Conservation (phyloP, 2,888 invertebrate genomes). For the Watsonalla binaria region DNA sequence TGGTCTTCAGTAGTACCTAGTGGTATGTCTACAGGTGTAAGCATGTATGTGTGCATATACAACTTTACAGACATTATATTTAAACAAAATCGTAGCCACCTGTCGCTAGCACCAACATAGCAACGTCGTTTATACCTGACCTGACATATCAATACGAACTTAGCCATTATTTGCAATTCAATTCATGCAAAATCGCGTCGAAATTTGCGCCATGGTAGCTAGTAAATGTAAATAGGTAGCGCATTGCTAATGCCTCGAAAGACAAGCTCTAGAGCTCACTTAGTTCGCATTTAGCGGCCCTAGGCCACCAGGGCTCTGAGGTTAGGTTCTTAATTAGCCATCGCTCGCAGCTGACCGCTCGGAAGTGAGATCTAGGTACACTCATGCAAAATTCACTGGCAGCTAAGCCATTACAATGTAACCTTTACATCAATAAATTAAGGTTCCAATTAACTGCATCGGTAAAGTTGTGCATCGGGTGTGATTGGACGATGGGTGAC, state of each 20-base stretch:
- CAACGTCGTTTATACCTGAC: conserved; percentile 13
- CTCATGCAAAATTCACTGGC: conserved; percentile 21
- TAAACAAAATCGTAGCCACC: neutral
- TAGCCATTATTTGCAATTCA: conserved; percentile 52
- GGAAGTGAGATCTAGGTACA: conserved; percentile 52
- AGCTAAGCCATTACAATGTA: conserved; percentile 13
- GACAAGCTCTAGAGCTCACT: conserved; percentile 59
- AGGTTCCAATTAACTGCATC: conserved; percentile 10
- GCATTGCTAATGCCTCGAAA: conserved; percentile 42
- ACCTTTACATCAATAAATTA: conserved; percentile 21
- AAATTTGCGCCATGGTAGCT: conserved; percentile 19
- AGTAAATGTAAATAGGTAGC: conserved; percentile 35
- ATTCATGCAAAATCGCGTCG: conserved; percentile 50
- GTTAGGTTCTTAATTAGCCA: conserved; percentile 73
- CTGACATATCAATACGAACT: conserved; percentile 39
- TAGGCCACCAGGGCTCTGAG: conserved; percentile 54
- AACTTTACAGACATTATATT: too few relatives aligned
- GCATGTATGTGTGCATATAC: neutral
- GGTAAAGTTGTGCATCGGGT: conserved; percentile 28
- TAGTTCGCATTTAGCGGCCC: conserved; percentile 64
- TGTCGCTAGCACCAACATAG: neutral
- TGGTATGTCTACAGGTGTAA: neutral
- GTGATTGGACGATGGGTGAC: conserved; percentile 44
- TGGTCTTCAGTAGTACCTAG: too few relatives aligned
- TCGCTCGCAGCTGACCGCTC: conserved; percentile 69